Conservation (phyloP, 2,888 invertebrate species). For the Eucera pruinosa region DNA sequence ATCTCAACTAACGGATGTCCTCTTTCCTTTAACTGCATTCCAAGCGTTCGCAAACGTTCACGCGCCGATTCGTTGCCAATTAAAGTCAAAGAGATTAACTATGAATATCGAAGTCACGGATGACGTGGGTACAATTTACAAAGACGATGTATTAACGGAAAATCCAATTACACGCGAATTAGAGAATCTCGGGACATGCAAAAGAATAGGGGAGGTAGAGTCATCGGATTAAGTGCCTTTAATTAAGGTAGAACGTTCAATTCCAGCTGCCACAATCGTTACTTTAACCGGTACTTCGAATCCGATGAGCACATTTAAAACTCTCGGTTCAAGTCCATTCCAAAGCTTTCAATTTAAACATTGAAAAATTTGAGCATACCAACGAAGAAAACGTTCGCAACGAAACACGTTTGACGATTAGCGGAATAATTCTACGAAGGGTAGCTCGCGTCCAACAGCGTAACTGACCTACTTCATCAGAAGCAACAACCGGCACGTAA, state of each 20-base stretch:
- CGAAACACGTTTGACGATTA: neutral
- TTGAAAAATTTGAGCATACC: neutral
- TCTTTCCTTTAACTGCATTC: neutral
- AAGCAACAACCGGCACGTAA: slow-evolving; percentile 30
- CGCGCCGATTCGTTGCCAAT: neutral
- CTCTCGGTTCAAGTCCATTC: too few species aligned
- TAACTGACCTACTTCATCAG: slow-evolving; percentile 16
- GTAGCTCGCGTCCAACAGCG: neutral
- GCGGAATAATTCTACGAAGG: slow-evolving; percentile 8
- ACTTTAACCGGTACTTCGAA: slow-evolving; percentile 3
- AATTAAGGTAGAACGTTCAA: slow-evolving; percentile 46
- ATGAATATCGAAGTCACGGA: neutral
- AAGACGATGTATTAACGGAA: slow-evolving; percentile 10
- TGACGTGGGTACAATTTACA: neutral
- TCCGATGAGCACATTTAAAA: too few species aligned
- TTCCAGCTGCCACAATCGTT: slow-evolving; percentile 4
- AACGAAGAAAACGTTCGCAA: neutral
- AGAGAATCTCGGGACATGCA: slow-evolving; percentile 10
- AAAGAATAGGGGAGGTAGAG: neutral
- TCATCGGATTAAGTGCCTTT: slow-evolving; percentile 44
- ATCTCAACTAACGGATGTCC: neutral
- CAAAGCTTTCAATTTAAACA: neutral
- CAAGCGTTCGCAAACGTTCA: neutral
- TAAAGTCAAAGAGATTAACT: neutral
- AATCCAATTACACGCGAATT: slow-evolving; percentile 41